Evolutionary conservation across 2,888 invertebrate genomes (phyloP).

Genomic region (Drosophila silvestris): DNA sequence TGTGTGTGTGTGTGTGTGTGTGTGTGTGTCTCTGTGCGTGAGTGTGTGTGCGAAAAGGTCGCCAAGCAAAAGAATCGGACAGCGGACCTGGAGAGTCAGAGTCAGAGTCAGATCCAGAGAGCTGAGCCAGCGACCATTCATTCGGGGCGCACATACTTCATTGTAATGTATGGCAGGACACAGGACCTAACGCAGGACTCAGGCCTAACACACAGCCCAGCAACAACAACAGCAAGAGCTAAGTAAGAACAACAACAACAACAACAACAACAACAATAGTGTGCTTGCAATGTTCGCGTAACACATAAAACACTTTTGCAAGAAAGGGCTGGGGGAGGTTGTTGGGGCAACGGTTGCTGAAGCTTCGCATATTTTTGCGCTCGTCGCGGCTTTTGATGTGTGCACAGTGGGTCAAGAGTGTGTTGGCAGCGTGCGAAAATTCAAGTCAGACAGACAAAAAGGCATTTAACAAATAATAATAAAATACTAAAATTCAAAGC

Average conservation of each 20-base stretch:
- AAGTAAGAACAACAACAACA: slow-evolving; percentile 19
- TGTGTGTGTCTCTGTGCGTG: slow-evolving; percentile 4
- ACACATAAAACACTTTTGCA: slow-evolving; percentile 72
- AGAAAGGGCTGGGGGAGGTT: background rate
- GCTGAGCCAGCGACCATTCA: slow-evolving; percentile 60
- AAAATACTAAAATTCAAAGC: background rate
- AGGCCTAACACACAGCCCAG: slow-evolving; percentile 48
- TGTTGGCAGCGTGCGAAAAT: background rate
- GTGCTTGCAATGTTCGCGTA: slow-evolving; percentile 62
- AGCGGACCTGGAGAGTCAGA: slow-evolving; percentile 22
- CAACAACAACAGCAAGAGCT: slow-evolving; percentile 23
- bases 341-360: slow-evolving; percentile 41
- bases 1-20: slow-evolving; percentile 15
- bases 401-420: slow-evolving; percentile 51
- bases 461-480: background rate
- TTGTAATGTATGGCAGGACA: slow-evolving; percentile 74
- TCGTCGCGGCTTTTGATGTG: slow-evolving; percentile 70
- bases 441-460: background rate
- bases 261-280: slow-evolving; percentile 15
- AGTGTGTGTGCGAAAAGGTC: slow-evolving; percentile 65
- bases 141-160: slow-evolving; percentile 74
- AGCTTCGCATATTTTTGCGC: slow-evolving; percentile 76
- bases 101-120: slow-evolving; percentile 17
- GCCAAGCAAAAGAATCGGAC: slow-evolving; percentile 70
- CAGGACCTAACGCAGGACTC: slow-evolving; percentile 41